Conservation (phyloP, 2,888 invertebrate genomes). For the Lottia gigantea region DNA sequence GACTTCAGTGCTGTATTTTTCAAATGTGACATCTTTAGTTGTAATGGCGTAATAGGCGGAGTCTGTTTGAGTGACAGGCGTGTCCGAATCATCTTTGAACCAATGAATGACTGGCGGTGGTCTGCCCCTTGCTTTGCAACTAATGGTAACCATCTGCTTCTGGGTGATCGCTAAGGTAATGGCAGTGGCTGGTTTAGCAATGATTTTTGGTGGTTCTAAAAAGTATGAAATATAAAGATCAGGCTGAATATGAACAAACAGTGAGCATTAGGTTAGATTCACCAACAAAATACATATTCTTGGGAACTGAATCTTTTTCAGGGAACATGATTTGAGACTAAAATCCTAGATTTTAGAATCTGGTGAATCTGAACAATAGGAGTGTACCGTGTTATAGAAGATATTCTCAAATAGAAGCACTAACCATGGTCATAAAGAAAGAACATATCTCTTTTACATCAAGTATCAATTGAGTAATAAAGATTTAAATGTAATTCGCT, state of each 20-base stretch:
- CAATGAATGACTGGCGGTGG: slow-evolving; percentile 51
- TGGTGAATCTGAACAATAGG: too few species aligned
- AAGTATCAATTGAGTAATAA: too few species aligned
- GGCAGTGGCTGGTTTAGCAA: slow-evolving; percentile 29
- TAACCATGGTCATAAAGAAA: too few species aligned
- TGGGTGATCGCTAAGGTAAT: slow-evolving; percentile 40
- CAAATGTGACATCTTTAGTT: slow-evolving; percentile 26
- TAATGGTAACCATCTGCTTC: slow-evolving; percentile 34
- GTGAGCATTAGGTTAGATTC: neutral
- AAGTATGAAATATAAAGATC: neutral
- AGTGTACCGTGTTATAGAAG: too few species aligned
- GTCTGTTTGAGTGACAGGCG: slow-evolving; percentile 31
- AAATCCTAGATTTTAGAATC: too few species aligned
- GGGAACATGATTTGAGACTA: too few species aligned
- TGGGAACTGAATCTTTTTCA: too few species aligned
- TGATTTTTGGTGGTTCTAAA: slow-evolving; percentile 46
- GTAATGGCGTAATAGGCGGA: slow-evolving; percentile 41
- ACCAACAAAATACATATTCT: too few species aligned
- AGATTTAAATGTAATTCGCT: too few species aligned
- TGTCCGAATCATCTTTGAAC: slow-evolving; percentile 46
- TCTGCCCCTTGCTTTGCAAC: slow-evolving; percentile 49
- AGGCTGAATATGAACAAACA: too few species aligned
- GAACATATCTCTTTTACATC: too few species aligned
- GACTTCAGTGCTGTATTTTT: slow-evolving; percentile 40
- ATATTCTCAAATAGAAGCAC: too few species aligned